phyloP scores from a whole-genome alignment of 2,797 vertebrate genomes.

The Neosilurus mollespiculum region DNA sequence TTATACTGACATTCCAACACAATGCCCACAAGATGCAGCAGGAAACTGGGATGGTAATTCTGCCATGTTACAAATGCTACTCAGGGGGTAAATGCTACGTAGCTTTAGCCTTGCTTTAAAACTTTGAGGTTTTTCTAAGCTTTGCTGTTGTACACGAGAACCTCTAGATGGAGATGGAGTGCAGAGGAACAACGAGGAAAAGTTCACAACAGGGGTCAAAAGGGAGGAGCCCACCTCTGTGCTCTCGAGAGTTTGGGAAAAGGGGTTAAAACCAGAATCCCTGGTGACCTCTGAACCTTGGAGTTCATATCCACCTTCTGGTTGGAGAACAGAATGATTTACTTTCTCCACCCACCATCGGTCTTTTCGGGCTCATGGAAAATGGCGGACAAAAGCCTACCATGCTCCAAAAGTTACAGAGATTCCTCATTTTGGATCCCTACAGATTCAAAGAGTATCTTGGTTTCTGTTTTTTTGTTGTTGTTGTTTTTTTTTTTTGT shows the following conservation, averaged over 20 bases:
- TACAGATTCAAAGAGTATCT: not conserved
- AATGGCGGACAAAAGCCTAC: conserved; percentile 44
- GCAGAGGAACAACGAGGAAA: conserved; percentile 31
- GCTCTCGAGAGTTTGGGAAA: conserved; percentile 31
- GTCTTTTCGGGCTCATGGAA: conserved; percentile 24
- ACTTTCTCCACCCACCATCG: not conserved
- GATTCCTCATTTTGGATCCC: not conserved
- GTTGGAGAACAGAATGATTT: conserved; percentile 40
- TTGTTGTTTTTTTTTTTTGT: not conserved
- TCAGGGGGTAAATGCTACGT: conserved; percentile 5
- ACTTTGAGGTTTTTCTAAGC: not conserved
- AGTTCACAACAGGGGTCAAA: conserved; percentile 44
- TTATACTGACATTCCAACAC: conserved; percentile 1
- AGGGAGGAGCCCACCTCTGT: conserved; percentile 36
- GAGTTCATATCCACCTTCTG: conserved; percentile 45
- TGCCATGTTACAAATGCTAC: conserved; percentile 10
- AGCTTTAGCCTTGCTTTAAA: conserved; percentile 16
- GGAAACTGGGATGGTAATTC: not conserved
- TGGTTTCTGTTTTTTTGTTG: not conserved
- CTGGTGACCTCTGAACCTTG: conserved; percentile 54
- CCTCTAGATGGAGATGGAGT: conserved; percentile 53
- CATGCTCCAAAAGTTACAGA: conserved; percentile 8
- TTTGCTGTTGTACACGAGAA: conserved; percentile 15
- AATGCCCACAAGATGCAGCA: not conserved
- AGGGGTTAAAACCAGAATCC: conserved; percentile 51